These are phyloP conservation scores for Ornithoptera alexandrae DNA, from an alignment of 2,888 invertebrate species.

Conservation along the genomic window DNA sequence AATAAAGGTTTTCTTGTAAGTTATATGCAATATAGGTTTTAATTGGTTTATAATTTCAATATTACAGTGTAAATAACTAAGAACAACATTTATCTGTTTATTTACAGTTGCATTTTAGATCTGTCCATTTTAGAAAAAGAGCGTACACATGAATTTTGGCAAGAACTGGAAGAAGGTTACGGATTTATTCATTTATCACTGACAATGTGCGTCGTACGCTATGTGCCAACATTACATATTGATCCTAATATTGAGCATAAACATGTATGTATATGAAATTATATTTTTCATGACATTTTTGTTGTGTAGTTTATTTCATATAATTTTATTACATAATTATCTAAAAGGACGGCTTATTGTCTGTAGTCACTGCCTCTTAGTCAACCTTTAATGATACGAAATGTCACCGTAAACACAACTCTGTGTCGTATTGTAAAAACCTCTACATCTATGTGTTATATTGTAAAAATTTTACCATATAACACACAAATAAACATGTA, in stretches of 20 bases:
- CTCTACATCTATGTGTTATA: too few species aligned
- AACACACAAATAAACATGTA: too few species aligned
- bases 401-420: too few species aligned
- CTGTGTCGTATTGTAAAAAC: too few species aligned
- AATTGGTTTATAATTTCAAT: too few species aligned
- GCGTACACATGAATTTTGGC: slow-evolving; percentile 66
- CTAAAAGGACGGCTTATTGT: too few species aligned
- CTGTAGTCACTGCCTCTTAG: too few species aligned
- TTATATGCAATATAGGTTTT: neutral
- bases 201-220: slow-evolving; percentile 55
- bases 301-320: too few species aligned
- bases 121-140: slow-evolving; percentile 56
- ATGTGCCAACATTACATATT: slow-evolving; percentile 26
- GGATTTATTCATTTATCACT: slow-evolving; percentile 61
- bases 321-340: too few species aligned
- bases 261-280: slow-evolving; percentile 47
- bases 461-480: too few species aligned
- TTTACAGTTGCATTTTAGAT: slow-evolving; percentile 59
- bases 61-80: too few species aligned
- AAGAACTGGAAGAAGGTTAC: slow-evolving; percentile 58
- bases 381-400: too few species aligned
- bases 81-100: slow-evolving; percentile 3
- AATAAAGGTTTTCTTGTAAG: neutral
- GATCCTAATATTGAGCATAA: slow-evolving; percentile 36
- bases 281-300: neutral